Conservation (phyloP, 2,888 invertebrate species). For the Clivina fossor region DNA sequence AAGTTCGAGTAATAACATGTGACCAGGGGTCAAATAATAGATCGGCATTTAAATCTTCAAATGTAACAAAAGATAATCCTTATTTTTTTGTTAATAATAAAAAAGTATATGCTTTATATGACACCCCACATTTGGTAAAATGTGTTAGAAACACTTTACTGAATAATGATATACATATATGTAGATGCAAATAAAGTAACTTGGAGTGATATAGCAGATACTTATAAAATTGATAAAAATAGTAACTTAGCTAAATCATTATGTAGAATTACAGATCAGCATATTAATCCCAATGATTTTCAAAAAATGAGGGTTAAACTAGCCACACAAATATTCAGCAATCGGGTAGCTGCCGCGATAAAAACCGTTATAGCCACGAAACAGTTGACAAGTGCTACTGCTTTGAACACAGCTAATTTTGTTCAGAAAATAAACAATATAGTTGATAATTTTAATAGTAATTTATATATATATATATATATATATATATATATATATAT, state of each 20-base stretch:
- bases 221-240: slow-evolving; percentile 9
- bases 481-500: no score
- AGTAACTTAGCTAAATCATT: slow-evolving; percentile 11
- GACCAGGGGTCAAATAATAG: slow-evolving; percentile 14
- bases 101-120: slow-evolving; percentile 9
- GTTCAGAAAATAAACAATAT: no score
- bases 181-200: background rate
- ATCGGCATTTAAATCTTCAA: slow-evolving; percentile 5
- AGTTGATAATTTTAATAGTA: no score
- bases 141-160: slow-evolving; percentile 8
- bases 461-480: no score
- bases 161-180: background rate
- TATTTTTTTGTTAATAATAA: slow-evolving; percentile 3
- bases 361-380: slow-evolving; percentile 11
- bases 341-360: slow-evolving; percentile 15
- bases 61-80: background rate
- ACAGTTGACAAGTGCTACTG: background rate
- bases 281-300: slow-evolving; percentile 17
- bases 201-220: slow-evolving; percentile 6
- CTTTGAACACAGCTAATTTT: slow-evolving; percentile 11
- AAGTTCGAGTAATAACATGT: slow-evolving; percentile 9
- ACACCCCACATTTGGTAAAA: slow-evolving; percentile 10
- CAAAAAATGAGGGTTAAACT: slow-evolving; percentile 21
- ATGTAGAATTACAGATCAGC: slow-evolving; percentile 10
- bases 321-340: slow-evolving; percentile 18